Evolutionary conservation across 1,140 invertebrate species (phyloP).

Genomic region (Ips typographus): DNA sequence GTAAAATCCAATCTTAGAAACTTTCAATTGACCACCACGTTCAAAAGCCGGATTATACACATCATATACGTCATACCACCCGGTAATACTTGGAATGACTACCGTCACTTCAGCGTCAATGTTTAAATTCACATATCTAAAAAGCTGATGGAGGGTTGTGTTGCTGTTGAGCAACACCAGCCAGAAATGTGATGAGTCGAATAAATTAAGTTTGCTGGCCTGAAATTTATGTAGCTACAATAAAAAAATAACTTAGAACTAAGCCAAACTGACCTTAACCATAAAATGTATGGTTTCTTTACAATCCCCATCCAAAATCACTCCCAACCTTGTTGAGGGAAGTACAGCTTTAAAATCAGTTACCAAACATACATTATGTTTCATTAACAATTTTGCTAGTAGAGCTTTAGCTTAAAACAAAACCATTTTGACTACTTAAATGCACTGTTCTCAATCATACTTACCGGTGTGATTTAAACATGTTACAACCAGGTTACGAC

Average conservation of each 20-base stretch:
- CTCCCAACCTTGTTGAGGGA: slow-evolving; percentile 12
- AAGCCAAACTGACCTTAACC: slow-evolving; percentile 6
- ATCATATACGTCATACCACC: slow-evolving; percentile 31
- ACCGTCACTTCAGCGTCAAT: slow-evolving; percentile 41
- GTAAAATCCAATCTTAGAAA: slow-evolving; percentile 55
- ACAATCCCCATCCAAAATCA: slow-evolving; percentile 26
- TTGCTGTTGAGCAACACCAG: slow-evolving; percentile 26
- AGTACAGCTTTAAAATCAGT: too few relatives aligned
- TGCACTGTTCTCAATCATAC: neutral
- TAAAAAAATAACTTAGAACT: neutral
- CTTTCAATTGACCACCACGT: slow-evolving; percentile 56
- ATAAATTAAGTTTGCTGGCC: slow-evolving; percentile 33
- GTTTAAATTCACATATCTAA: slow-evolving; percentile 35
- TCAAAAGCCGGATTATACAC: slow-evolving; percentile 54
- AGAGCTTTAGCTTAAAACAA: too few relatives aligned
- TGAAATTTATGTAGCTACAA: slow-evolving; percentile 19
- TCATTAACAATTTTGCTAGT: too few relatives aligned
- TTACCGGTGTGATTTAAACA: neutral
- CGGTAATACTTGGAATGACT: slow-evolving; percentile 18
- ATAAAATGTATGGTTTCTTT: slow-evolving; percentile 10
- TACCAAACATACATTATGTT: too few relatives aligned
- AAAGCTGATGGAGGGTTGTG: slow-evolving; percentile 24
- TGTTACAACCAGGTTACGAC: neutral
- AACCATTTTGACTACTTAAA: too few relatives aligned
- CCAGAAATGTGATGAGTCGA: slow-evolving; percentile 42